Evolutionary conservation across 2,888 invertebrate species (phyloP).

Genomic region (Drosophila prolongata): DNA sequence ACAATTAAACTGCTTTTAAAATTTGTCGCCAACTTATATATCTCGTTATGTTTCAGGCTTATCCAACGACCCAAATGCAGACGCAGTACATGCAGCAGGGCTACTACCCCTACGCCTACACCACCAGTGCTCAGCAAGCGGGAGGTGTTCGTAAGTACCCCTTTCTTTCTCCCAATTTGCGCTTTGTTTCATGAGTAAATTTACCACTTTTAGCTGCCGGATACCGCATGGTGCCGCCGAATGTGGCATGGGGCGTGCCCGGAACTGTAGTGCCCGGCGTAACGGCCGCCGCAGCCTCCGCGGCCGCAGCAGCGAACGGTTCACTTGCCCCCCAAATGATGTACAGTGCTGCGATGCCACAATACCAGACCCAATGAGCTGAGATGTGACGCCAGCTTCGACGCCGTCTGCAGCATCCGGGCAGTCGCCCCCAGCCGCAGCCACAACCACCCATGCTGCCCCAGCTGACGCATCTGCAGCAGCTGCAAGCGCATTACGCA

Average conservation of each 20-base stretch:
- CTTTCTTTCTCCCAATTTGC: not conserved
- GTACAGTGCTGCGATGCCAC: constrained; percentile 90
- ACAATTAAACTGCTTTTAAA: too few relatives aligned
- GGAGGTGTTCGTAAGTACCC: constrained; percentile 85
- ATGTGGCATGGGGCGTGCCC: constrained; percentile 85
- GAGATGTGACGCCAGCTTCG: constrained; percentile 80
- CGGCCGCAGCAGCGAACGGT: constrained; percentile 85
- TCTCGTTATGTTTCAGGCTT: constrained; percentile 86
- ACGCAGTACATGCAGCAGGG: constrained; percentile 92
- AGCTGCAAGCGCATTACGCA: constrained; percentile 22
- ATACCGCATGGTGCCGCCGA: constrained; percentile 88
- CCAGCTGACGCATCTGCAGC: constrained; percentile 44
- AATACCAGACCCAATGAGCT: constrained; percentile 94
- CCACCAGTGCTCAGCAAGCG: constrained; percentile 90
- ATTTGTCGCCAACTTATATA: constrained; percentile 35
- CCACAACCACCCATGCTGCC: constrained; percentile 38
- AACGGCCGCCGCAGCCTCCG: constrained; percentile 84
- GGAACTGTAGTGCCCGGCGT: constrained; percentile 85
- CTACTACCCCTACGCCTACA: constrained; percentile 89
- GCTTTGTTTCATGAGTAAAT: not conserved
- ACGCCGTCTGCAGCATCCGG: constrained; percentile 71
- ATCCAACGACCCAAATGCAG: constrained; percentile 89
- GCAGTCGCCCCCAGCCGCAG: constrained; percentile 63
- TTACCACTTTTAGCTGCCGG: constrained; percentile 69
- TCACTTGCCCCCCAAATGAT: constrained; percentile 87